phyloP scores from a whole-genome alignment of 1,140 invertebrate genomes.

The Leptopilina boulardi region DNA sequence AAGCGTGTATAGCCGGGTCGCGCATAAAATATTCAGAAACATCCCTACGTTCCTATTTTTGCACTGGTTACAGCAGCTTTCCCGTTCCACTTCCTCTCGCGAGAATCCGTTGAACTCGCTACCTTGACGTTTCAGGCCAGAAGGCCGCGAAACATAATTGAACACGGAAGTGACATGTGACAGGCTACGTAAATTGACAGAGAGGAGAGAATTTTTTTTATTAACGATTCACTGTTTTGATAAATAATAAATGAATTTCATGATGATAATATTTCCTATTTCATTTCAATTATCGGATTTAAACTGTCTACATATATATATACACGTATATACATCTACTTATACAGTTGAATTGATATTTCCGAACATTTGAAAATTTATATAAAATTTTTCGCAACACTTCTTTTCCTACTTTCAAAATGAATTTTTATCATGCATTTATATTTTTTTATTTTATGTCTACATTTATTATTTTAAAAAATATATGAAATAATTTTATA shows the following conservation, averaged over 20 bases:
- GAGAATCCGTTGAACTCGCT: constrained; percentile 22
- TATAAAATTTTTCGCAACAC: no score
- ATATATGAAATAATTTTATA: no score
- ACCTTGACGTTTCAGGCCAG: constrained; percentile 7
- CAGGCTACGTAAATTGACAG: constrained; percentile 8
- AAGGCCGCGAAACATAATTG: constrained; percentile 21
- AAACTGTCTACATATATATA: background rate
- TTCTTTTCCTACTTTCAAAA: no score
- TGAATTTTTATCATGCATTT: no score
- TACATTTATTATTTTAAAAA: no score
- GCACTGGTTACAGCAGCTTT: constrained; percentile 25
- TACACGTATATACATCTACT: background rate
- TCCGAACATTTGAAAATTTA: no score
- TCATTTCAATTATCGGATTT: background rate
- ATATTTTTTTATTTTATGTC: no score
- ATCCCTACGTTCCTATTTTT: constrained; percentile 13
- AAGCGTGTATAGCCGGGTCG: constrained; percentile 17
- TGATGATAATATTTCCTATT: background rate
- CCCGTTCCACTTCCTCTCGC: constrained; percentile 23
- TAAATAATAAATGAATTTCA: constrained; percentile 3
- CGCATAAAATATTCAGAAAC: constrained; percentile 17
- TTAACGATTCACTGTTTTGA: background rate
- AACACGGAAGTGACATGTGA: constrained; percentile 23
- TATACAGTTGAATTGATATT: no score
- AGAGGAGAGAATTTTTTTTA: background rate